Percentiles rank a stretch among this genome's conserved stretches.
These are phyloP conservation scores for Cheirogaleus medius DNA, from an alignment of 2,113 vertebrate genomes.

Conservation along the genomic window DNA sequence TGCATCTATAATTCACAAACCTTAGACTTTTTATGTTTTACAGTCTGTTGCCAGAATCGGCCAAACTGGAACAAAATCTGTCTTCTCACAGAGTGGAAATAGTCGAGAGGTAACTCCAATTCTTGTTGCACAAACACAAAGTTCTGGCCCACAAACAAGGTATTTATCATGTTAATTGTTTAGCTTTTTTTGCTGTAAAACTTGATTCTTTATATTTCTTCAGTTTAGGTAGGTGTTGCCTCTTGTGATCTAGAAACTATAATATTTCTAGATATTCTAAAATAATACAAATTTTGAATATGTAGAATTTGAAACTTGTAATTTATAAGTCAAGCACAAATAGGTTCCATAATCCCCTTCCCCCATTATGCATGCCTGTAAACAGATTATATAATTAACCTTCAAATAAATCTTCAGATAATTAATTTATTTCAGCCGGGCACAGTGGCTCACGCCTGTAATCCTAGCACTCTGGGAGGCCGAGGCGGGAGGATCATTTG, in stretches of 20 bases:
- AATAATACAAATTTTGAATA: slow-evolving; percentile 45
- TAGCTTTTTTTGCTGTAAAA: slow-evolving; percentile 36
- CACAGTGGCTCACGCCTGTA: no score
- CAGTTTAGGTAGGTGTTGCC: slow-evolving; percentile 29
- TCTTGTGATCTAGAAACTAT: background rate
- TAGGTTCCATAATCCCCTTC: background rate
- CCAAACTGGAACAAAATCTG: slow-evolving; percentile 95
- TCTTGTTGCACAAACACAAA: slow-evolving; percentile 97
- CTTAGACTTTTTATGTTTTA: slow-evolving; percentile 82
- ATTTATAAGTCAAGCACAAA: background rate
- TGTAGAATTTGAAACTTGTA: slow-evolving; percentile 21
- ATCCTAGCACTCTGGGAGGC: no score
- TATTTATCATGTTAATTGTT: slow-evolving; percentile 75
- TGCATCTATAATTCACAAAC: slow-evolving; percentile 77
- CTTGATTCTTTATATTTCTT: slow-evolving; percentile 17
- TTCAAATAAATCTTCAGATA: slow-evolving; percentile 23
- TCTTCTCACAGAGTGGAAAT: slow-evolving; percentile 98
- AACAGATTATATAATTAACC: background rate
- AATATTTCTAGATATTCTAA: background rate
- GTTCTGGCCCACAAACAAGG: slow-evolving; percentile 97
- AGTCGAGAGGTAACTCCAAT: slow-evolving; percentile 95
- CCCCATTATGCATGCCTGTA: background rate
- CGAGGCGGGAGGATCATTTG: no score
- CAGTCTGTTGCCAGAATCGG: slow-evolving; percentile 95
- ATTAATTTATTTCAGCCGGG: background rate